Evolutionary conservation across 2,797 vertebrate genomes (phyloP).

Genomic region (Siniperca obscura): DNA sequence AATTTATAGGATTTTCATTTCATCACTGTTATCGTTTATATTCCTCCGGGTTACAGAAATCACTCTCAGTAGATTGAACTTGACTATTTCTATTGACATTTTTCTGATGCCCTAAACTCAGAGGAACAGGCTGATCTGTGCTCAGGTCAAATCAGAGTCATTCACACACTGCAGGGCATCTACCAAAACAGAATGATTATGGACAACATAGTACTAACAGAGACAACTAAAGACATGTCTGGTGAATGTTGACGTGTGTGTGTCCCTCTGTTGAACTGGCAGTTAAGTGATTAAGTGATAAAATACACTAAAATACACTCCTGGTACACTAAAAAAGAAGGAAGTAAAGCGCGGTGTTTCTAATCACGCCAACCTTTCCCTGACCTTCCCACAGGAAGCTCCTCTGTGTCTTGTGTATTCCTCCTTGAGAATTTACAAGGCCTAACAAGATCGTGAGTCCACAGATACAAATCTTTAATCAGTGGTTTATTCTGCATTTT

Average conservation of each 20-base stretch:
- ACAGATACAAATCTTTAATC: constrained; percentile 22
- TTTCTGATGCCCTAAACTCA: background rate
- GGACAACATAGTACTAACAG: constrained; percentile 2
- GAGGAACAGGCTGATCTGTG: constrained; percentile 17
- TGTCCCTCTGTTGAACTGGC: constrained; percentile 1
- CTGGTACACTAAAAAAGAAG: background rate
- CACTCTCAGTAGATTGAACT: constrained; percentile 8
- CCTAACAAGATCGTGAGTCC: constrained; percentile 5
- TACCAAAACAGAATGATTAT: background rate
- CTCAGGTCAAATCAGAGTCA: constrained; percentile 27
- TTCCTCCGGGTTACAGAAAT: constrained; percentile 3
- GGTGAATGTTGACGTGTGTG: background rate
- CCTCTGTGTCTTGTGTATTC: constrained; percentile 7
- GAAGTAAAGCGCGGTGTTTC: background rate
- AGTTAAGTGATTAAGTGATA: background rate
- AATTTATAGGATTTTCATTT: constrained; percentile 40
- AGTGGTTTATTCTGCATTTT: constrained; percentile 10
- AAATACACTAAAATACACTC: background rate
- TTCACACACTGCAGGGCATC: constrained; percentile 9
- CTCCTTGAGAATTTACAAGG: constrained; percentile 19
- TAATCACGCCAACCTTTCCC: constrained; percentile 17
- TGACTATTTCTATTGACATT: constrained; percentile 31
- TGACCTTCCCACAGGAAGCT: constrained; percentile 24
- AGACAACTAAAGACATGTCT: background rate
- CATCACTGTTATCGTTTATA: constrained; percentile 6